Evolutionary conservation across 2,797 vertebrate species (phyloP), one percentile per base, ranked within the genome.

Genomic region (Synanceia verrucosa): DNA sequence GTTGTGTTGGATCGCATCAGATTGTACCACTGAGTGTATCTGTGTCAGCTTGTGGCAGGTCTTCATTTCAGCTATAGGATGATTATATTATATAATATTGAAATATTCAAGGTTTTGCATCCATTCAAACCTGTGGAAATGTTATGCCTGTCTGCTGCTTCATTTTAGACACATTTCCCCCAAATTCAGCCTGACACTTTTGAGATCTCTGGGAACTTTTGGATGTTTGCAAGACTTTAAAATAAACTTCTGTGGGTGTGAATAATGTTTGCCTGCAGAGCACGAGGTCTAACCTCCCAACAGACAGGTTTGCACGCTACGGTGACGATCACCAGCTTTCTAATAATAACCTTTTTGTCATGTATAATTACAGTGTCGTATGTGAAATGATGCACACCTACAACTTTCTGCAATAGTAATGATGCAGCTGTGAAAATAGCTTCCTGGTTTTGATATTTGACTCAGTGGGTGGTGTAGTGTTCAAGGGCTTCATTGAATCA

Each of bases 361-460:
- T 65, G 24, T 66, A 19, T 67, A 78, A 77, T 79, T 66, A 50
- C 41, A 50, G 33, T 16, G 10, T 71, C 62, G 62, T 41, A 34
- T 44, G 62, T 75, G 69, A 82, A 61, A 71, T 66, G 37, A 81
- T 74, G 51, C 53, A 77, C 77, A 79, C 75, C 72, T 68, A 73
- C 72, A 77, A 31, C 52, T 62, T 10, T 52, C 28, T 78, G 74
- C 48, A 71, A 52, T 76, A 75, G 78, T 82, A 76, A 76, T 76
- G 62, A 47, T 63, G 57, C 63, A 74, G 76, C 62, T 66, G 55
- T 41, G 55, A 64, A 78, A 73, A 63, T 44, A 34, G 10, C 75
- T 41, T 68, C 34, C 43, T 59, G 29, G 31, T 81, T 73, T 71
- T 5, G 78, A 68, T 70, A 61, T 80, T 70, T 50, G 37, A 19